Conservation (phyloP, 2,888 invertebrate genomes). For the Lithophane semibrunnea region DNA sequence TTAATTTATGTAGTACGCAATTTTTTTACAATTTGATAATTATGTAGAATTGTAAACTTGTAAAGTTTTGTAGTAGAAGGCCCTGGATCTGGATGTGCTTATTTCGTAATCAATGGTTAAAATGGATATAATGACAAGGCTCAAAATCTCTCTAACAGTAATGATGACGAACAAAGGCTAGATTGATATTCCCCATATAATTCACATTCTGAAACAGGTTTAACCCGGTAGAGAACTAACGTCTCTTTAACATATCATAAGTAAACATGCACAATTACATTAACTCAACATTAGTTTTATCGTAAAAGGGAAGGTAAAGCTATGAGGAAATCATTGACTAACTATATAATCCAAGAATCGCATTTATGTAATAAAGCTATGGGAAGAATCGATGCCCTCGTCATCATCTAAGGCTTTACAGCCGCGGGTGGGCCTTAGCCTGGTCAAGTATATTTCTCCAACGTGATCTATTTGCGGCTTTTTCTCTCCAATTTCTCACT, state of each 20-base stretch:
- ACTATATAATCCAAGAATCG: background rate
- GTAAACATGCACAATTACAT: constrained; percentile 2
- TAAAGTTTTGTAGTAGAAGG: no score
- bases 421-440: no score
- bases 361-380: constrained; percentile 4
- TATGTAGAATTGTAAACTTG: no score
- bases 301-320: constrained; percentile 14
- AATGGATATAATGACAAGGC: background rate
- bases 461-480: no score
- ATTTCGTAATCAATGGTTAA: background rate
- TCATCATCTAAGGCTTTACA: no score
- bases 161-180: constrained; percentile 20
- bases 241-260: constrained; percentile 8
- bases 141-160: background rate
- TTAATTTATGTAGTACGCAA: no score
- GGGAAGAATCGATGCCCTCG: no score
- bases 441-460: no score
- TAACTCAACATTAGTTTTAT: constrained; percentile 23
- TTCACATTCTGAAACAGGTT: constrained; percentile 26
- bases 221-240: constrained; percentile 24
- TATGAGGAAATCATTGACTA: constrained; percentile 37
- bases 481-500: no score
- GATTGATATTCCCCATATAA: background rate
- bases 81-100: no score
- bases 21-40: no score